Base-by-base conservation (phyloP, 2,113 vertebrate species). In the Ochotona princeps region DNA sequence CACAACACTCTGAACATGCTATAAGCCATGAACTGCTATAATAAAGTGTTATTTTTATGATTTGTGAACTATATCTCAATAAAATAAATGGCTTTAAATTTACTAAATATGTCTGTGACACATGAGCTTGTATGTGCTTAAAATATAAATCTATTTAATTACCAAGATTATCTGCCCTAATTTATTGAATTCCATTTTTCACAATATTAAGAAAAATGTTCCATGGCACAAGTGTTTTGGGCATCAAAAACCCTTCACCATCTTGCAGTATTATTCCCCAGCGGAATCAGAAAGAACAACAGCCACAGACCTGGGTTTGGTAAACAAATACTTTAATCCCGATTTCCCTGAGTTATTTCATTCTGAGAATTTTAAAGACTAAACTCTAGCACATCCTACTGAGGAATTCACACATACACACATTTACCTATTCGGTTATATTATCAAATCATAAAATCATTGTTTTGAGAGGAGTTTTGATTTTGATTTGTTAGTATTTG, bases 71-170 rank as follows among this genome's bases (percentile, higher is more conserved):
- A 70, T 20, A 83, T 67, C 35, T 78, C 49, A 91, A 65, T 70
- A 83, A 79, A 69, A 91, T 67, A 67, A 70, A 76, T 49, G 21
- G 10, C 7, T 83, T 94, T 75, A 87, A 89, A 82, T 60, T 54
- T n/a, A 83, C 60, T 78, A 78, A 69, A 57, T 21, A 92, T 5
- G 81, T 47, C 51, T 85, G 12, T 79, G 84, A 91, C 3, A 72
- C 13, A 72, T 54, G 12, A 17, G 18, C 14, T 57, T 57, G 12
- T 17, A 21, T 88, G 17, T 89, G 83, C 23, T 93, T 81, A 87
- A 83, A 91, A 92, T 88, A 90, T 18, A 91, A 93, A 81, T 51
- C 54, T 87, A 89, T 28, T 3, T 72, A 89, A 91, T 38, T 78
- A 88, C 69, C 13, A 57, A 92, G n/a, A 94, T 75, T 44, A 75